Conservation (phyloP, 2,797 vertebrate genomes). For the Champsocephalus esox region DNA sequence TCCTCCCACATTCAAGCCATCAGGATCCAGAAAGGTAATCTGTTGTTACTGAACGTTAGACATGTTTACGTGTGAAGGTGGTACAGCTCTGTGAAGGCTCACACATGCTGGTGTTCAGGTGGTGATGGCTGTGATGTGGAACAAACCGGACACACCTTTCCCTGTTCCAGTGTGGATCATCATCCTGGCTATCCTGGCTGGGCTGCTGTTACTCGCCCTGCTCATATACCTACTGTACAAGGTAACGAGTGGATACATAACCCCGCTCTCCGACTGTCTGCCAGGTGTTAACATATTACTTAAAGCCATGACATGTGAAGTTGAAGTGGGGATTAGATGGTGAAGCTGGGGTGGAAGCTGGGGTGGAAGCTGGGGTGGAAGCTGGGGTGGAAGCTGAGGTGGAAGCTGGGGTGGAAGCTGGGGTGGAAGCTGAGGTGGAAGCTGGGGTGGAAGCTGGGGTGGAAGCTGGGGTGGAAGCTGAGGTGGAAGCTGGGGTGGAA, state of each 20-base stretch:
- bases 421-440: too few species aligned
- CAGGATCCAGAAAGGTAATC: constrained; percentile 84
- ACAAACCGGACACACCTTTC: constrained; percentile 85
- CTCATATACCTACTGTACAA: constrained; percentile 95
- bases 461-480: too few species aligned
- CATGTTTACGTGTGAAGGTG: not conserved
- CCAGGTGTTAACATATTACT: not conserved
- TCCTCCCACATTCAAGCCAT: constrained; percentile 81
- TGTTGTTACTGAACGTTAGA: not conserved
- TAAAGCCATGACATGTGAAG: not conserved
- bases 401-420: too few species aligned
- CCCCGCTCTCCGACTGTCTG: not conserved
- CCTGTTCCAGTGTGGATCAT: constrained; percentile 93
- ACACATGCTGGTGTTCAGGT: constrained; percentile 75
- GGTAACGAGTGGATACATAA: constrained; percentile 72
- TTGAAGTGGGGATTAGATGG: not conserved
- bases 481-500: too few species aligned
- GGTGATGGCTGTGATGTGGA: constrained; percentile 87
- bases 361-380: too few species aligned
- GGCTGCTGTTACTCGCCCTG: constrained; percentile 89
- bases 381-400: too few species aligned
- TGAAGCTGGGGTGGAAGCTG: too few species aligned
- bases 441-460: too few species aligned
- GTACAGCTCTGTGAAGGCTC: not conserved
- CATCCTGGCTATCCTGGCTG: constrained; percentile 89